A percentile compares a stretch with the other conserved stretches of the same genome.
phyloP scores from a whole-genome alignment of 2,113 vertebrate species.

The Dasyornis broadbenti region DNA sequence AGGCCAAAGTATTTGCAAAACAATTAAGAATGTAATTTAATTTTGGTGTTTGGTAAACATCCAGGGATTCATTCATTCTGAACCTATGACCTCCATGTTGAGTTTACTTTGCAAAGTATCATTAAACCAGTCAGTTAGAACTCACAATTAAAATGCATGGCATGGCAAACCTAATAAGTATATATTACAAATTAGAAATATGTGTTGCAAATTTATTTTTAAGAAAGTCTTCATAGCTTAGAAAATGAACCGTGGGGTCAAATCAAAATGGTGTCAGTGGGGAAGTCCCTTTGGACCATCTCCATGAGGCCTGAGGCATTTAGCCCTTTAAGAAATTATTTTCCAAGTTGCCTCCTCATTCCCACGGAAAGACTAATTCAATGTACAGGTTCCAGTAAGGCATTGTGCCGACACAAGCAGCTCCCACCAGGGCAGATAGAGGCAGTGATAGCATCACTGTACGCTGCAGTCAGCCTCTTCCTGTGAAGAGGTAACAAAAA shows the following conservation, averaged over 20 bases:
- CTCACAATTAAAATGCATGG: constrained; percentile 56
- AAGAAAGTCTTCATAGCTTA: not conserved
- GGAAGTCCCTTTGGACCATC: not conserved
- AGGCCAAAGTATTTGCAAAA: constrained; percentile 77
- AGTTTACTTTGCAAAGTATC: constrained; percentile 70
- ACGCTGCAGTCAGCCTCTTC: not conserved
- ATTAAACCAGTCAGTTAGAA: constrained; percentile 70
- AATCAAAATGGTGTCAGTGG: not conserved
- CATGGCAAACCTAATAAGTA: not conserved
- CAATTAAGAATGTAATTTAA: constrained; percentile 80
- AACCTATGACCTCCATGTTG: constrained; percentile 68
- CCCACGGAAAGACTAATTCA: not conserved
- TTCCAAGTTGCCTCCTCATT: not conserved
- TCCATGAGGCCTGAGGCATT: not conserved
- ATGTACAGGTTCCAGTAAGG: not conserved
- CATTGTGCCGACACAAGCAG: not conserved
- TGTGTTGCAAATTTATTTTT: not conserved
- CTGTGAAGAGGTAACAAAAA: not conserved
- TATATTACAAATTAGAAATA: constrained; percentile 22
- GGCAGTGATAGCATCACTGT: not conserved
- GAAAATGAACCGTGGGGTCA: not conserved
- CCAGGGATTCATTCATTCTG: constrained; percentile 76
- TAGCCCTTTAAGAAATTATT: not conserved
- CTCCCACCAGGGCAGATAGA: not conserved
- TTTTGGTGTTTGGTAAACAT: constrained; percentile 74